These are phyloP conservation scores for Neuroscelio doddi DNA, from an alignment of 2,888 invertebrate genomes.

Conservation along the genomic window DNA sequence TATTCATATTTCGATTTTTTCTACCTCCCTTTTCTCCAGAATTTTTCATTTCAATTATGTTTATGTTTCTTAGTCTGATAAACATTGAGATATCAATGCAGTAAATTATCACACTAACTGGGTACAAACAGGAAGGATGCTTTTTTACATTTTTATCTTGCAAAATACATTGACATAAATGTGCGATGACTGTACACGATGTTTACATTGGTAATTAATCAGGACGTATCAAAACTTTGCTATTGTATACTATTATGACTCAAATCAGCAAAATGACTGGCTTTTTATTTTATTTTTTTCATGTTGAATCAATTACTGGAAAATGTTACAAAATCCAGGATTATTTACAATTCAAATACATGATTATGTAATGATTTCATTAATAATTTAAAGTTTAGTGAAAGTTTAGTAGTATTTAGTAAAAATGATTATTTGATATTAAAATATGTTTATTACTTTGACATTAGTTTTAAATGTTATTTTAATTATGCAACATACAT, in stretches of 20 bases:
- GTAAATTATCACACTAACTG: too few species aligned
- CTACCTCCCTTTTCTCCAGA: background rate
- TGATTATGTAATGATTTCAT: background rate
- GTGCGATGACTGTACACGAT: background rate
- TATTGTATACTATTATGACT: too few species aligned
- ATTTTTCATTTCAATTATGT: background rate
- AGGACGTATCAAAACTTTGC: too few species aligned
- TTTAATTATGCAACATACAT: too few species aligned
- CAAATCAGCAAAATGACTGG: too few species aligned
- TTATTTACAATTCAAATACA: background rate
- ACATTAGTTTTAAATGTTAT: too few species aligned
- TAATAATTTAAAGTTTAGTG: too few species aligned
- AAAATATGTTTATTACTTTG: too few species aligned
- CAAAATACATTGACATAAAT: conserved; percentile 3
- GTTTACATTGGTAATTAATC: conserved; percentile 1
- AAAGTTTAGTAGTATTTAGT: too few species aligned
- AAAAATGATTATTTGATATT: too few species aligned
- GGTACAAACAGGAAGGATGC: conserved; percentile 8
- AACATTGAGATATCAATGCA: background rate
- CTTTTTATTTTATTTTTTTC: too few species aligned
- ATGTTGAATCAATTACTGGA: too few species aligned
- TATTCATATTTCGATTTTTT: background rate
- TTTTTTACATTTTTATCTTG: conserved; percentile 9
- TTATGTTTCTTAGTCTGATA: background rate
- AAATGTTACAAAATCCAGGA: background rate